Evolutionary conservation across 1,140 invertebrate species (phyloP).

Genomic region (Spodoptera frugiperda): DNA sequence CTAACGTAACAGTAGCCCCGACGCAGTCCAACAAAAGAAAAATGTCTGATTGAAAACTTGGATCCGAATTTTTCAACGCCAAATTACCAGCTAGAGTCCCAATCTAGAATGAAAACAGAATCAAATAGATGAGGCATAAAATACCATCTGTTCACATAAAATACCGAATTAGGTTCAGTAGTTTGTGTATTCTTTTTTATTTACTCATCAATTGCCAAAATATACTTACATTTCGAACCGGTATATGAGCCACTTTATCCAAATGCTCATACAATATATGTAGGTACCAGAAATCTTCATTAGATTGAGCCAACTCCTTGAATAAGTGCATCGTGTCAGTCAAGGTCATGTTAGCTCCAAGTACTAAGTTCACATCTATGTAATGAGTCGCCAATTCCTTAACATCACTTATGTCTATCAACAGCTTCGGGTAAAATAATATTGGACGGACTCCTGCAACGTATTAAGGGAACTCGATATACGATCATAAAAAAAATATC

Average conservation of each 20-base stretch:
- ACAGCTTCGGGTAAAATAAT: slow-evolving; percentile 87
- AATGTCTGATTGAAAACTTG: slow-evolving; percentile 56
- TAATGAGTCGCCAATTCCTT: slow-evolving; percentile 87
- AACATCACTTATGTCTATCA: slow-evolving; percentile 91
- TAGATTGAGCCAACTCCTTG: slow-evolving; percentile 79
- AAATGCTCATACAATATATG: slow-evolving; percentile 77
- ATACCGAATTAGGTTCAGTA: too few relatives aligned
- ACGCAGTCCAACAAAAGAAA: slow-evolving; percentile 57
- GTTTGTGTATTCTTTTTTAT: too few relatives aligned
- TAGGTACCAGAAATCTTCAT: slow-evolving; percentile 82
- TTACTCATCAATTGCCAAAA: too few relatives aligned
- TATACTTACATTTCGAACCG: slow-evolving; percentile 87
- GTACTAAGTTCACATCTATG: slow-evolving; percentile 82
- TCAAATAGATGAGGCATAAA: too few relatives aligned
- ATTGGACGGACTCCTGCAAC: slow-evolving; percentile 89
- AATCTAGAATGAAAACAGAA: slow-evolving; percentile 45
- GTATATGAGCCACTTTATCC: slow-evolving; percentile 88
- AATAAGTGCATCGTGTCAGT: slow-evolving; percentile 89
- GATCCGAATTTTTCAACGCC: slow-evolving; percentile 52
- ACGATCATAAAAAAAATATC: too few relatives aligned
- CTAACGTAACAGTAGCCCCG: slow-evolving; percentile 55
- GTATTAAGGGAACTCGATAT: background rate
- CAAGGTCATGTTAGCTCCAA: slow-evolving; percentile 89
- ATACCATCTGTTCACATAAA: too few relatives aligned
- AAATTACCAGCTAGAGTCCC: slow-evolving; percentile 59